Base-by-base conservation (phyloP, 2,113 vertebrate genomes). In the Protomyctophum bolini region DNA sequence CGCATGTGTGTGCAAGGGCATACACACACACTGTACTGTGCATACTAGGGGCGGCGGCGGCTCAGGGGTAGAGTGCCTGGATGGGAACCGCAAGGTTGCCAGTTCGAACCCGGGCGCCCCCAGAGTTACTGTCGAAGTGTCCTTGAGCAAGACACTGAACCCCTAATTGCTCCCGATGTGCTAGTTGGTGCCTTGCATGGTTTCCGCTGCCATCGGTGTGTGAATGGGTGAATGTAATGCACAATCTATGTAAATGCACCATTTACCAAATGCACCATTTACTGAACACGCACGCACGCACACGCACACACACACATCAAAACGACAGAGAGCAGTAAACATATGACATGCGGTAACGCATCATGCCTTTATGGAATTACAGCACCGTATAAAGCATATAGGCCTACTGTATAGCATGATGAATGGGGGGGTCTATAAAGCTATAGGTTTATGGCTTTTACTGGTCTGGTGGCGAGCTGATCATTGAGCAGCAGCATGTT, bases 401-500 rank as follows among this genome's bases (percentile, higher is more conserved):
- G n/a, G n/a, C n/a, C n/a, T n/a, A 21, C 21, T 21, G 21, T 21
- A 62, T n/a, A 6, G n/a, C n/a, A 67, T 33, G 45, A 68, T 73
- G 45, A 75, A 70, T 33, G 3, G 52, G 4, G 52, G 4, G 51
- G 57, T n/a, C 46, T 63, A n/a, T 72, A 15, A 74, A 50, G 28
- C 7, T 21, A 0, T 7, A 63, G 28, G 54, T 76, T 80, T 76
- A 74, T 76, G 74, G 66, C 48, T 72, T 21, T 60, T 72, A 61
- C 66, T 61, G 33, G 47, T 52, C 21, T 21, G 21, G 66, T 56
- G 11, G 45, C 14, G 63, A 51, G 58, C 59, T 58, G 54, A 82
- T 70, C 58, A 68, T 14, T 11, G 7, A 10, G 45, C 58, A 76
- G 71, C 58, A 74, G 76, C 58, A 76, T 55, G 72, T 41, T 41